These are phyloP conservation scores for Aromia moschata DNA, from an alignment of 2,888 invertebrate species.

Conservation along the genomic window DNA sequence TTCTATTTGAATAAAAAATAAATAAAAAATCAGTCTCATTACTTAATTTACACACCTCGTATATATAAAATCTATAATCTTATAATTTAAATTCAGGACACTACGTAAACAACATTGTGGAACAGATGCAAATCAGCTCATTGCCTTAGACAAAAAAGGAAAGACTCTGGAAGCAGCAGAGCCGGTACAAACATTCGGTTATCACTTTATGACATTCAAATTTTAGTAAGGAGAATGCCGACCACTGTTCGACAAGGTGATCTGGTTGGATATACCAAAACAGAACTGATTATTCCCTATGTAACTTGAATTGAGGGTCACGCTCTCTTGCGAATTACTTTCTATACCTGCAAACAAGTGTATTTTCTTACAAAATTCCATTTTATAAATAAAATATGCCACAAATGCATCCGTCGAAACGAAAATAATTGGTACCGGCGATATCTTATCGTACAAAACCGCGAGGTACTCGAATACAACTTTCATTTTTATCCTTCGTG, in stretches of 20 bases:
- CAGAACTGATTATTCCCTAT: slow-evolving; percentile 13
- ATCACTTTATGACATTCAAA: slow-evolving; percentile 14
- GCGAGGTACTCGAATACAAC: slow-evolving; percentile 1
- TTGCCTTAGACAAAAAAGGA: no score
- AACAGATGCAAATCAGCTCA: no score
- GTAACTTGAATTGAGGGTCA: slow-evolving; percentile 18
- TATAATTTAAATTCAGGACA: no score
- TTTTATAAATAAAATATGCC: slow-evolving; percentile 14
- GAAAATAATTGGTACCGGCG: no score
- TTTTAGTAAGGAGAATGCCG: slow-evolving; percentile 19
- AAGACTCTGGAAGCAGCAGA: no score
- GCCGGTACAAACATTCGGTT: background rate
- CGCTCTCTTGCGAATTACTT: slow-evolving; percentile 22
- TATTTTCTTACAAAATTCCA: slow-evolving; percentile 24
- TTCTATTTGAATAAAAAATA: no score
- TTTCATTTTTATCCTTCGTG: slow-evolving; percentile 13
- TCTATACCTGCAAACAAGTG: slow-evolving; percentile 17
- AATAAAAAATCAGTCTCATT: no score
- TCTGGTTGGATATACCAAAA: slow-evolving; percentile 11
- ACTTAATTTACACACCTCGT: no score
- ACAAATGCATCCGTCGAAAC: slow-evolving; percentile 6
- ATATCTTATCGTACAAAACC: slow-evolving; percentile 8
- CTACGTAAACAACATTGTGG: no score
- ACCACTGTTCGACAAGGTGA: slow-evolving; percentile 21
- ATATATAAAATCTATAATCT: no score